These are phyloP conservation scores for Drosophila nigromelanica DNA, from an alignment of 1,140 invertebrate species.

Conservation along the genomic window DNA sequence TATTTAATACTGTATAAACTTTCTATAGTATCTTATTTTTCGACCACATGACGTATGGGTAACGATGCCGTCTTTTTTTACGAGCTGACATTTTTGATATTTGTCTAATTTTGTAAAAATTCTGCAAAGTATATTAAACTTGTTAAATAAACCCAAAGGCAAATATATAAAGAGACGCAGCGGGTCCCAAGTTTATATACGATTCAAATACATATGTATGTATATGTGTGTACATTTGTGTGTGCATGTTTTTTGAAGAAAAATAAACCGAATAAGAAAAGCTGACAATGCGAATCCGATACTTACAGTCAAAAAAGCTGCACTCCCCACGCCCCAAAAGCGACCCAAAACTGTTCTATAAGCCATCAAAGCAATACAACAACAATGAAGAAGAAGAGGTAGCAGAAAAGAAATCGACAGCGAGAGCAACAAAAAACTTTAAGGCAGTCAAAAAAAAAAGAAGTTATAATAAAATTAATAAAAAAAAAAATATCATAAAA, in stretches of 20 bases:
- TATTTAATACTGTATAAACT: no score
- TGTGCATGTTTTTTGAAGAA: constrained; percentile 22
- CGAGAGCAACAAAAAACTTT: constrained; percentile 46
- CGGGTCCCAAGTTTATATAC: neutral
- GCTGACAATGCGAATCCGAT: constrained; percentile 71
- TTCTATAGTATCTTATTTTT: no score
- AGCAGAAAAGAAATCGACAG: constrained; percentile 60
- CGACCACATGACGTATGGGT: constrained; percentile 8
- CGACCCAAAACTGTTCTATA: constrained; percentile 35
- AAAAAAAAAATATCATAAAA: constrained; percentile 45
- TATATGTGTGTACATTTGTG: constrained; percentile 23
- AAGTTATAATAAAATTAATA: constrained; percentile 43
- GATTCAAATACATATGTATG: constrained; percentile 7
- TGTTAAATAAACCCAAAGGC: constrained; percentile 19
- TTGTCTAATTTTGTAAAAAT: constrained; percentile 8
- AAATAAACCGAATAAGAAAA: constrained; percentile 53
- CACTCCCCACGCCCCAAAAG: neutral
- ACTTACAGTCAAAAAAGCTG: constrained; percentile 43
- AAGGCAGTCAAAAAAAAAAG: constrained; percentile 43
- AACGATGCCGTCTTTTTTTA: neutral
- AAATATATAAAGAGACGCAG: constrained; percentile 17
- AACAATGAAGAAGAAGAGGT: constrained; percentile 45
- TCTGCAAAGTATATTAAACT: constrained; percentile 19
- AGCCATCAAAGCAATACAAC: constrained; percentile 58
- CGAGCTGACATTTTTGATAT: neutral